Evolutionary conservation across 2,888 invertebrate species (phyloP).

Genomic region (Drosophila subquinaria): DNA sequence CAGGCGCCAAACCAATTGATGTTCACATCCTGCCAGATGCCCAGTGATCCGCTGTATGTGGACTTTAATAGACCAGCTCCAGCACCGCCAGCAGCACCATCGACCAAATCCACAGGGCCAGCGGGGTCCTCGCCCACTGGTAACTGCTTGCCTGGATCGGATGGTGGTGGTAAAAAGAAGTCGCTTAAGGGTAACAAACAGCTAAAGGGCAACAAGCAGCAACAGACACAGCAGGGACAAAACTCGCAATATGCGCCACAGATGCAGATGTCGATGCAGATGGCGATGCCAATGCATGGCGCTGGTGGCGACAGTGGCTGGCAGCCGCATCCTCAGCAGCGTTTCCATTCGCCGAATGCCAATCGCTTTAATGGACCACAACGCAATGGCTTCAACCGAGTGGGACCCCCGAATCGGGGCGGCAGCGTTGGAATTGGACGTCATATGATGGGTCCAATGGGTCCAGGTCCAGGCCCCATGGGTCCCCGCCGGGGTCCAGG

Average conservation of each 20-base stretch:
- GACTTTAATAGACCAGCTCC: conserved; percentile 84
- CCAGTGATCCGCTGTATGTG: conserved; percentile 85
- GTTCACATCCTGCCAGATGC: conserved; percentile 84
- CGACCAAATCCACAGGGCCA: neutral
- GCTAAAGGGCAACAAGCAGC: conserved; percentile 56
- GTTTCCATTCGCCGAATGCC: conserved; percentile 42
- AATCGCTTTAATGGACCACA: conserved; percentile 57
- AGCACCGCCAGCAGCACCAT: conserved; percentile 28
- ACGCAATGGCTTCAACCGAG: conserved; percentile 42
- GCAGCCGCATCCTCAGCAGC: conserved; percentile 24
- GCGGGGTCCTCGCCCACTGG: conserved; percentile 15
- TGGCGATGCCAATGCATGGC: conserved; percentile 30
- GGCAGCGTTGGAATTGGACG: conserved; percentile 52
- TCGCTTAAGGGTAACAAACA: conserved; percentile 55
- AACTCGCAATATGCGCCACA: conserved; percentile 33
- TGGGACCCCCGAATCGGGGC: conserved; percentile 35
- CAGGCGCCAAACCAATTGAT: conserved; percentile 71
- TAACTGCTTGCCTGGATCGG: neutral
- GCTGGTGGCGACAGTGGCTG: conserved; percentile 34
- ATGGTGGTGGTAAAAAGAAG: conserved; percentile 66
- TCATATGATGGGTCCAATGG: conserved; percentile 61
- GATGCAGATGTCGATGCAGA: conserved; percentile 18
- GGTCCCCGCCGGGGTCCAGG: conserved; percentile 41
- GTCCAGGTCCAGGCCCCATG: conserved; percentile 18
- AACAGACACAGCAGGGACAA: conserved; percentile 20